phyloP scores from a whole-genome alignment of 2,888 invertebrate species.

The Melanostoma scalare region DNA sequence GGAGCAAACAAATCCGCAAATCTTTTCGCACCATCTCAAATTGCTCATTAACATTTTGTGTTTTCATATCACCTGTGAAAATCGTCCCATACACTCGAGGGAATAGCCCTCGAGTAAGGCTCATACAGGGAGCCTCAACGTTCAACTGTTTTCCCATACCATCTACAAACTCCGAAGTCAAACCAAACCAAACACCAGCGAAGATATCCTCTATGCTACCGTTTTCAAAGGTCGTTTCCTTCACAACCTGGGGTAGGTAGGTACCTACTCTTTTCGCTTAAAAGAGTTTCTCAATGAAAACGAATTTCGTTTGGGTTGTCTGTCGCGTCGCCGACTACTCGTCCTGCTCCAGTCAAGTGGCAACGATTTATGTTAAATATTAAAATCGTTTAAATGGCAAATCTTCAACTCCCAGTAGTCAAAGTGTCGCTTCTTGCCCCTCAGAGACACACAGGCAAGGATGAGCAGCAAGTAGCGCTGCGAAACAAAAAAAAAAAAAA shows the following conservation, averaged over 20 bases:
- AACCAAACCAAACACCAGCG: background rate
- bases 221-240: conserved; percentile 63
- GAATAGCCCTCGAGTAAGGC: conserved; percentile 34
- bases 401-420: conserved; percentile 71
- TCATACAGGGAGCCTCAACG: background rate
- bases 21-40: conserved; percentile 83
- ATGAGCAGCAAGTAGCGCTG: conserved; percentile 27
- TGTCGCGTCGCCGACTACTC: conserved; percentile 57
- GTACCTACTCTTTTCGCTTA: conserved; percentile 12
- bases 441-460: conserved; percentile 22
- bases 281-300: conserved; percentile 69
- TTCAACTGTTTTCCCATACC: conserved; percentile 57
- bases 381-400: conserved; percentile 75
- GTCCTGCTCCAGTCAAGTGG: conserved; percentile 70
- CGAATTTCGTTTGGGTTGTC: conserved; percentile 59
- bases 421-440: conserved; percentile 37
- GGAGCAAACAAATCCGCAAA: conserved; percentile 74
- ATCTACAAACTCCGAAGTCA: conserved; percentile 16
- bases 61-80: conserved; percentile 82
- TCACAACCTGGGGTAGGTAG: background rate
- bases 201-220: conserved; percentile 52
- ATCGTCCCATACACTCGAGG: conserved; percentile 75
- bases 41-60: conserved; percentile 83
- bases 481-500: conserved; percentile 23
- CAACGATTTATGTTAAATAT: conserved; percentile 75